A percentile compares a stretch with the other conserved stretches of the same genome.
phyloP scores from a whole-genome alignment of 2,888 invertebrate genomes.

The Luffia ferchaultella region DNA sequence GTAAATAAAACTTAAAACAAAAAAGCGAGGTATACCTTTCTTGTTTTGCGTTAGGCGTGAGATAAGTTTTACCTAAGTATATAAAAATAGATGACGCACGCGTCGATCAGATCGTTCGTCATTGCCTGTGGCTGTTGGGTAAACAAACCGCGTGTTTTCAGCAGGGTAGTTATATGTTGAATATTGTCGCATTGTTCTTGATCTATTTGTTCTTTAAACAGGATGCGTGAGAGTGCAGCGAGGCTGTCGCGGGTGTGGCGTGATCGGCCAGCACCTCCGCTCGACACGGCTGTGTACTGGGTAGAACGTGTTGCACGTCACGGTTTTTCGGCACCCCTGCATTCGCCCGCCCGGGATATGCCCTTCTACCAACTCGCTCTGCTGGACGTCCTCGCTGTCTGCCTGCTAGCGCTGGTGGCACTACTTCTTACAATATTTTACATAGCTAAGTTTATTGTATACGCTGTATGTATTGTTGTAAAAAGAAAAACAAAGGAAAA shows the following conservation, averaged over 20 bases:
- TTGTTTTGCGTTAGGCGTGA: too few species aligned
- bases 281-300: slow-evolving; percentile 67
- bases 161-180: too few species aligned
- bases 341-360: slow-evolving; percentile 35
- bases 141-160: too few species aligned
- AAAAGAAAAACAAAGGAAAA: slow-evolving; percentile 3
- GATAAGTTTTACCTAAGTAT: too few species aligned
- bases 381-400: slow-evolving; percentile 33
- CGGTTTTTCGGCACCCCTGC: slow-evolving; percentile 36
- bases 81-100: too few species aligned
- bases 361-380: slow-evolving; percentile 18
- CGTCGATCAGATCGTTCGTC: too few species aligned
- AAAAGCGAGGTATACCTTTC: too few species aligned
- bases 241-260: slow-evolving; percentile 57
- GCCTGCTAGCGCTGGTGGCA: neutral
- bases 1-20: too few species aligned
- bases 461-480: neutral
- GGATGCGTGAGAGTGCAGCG: slow-evolving; percentile 46
- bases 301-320: slow-evolving; percentile 61
- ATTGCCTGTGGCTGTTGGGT: too few species aligned
- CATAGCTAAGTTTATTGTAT: neutral
- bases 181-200: too few species aligned
- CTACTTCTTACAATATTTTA: neutral
- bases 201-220: slow-evolving; percentile 23
- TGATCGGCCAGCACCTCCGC: slow-evolving; percentile 53